Evolutionary conservation across 2,113 vertebrate genomes (phyloP).

Genomic region (Halcyon malimbica): DNA sequence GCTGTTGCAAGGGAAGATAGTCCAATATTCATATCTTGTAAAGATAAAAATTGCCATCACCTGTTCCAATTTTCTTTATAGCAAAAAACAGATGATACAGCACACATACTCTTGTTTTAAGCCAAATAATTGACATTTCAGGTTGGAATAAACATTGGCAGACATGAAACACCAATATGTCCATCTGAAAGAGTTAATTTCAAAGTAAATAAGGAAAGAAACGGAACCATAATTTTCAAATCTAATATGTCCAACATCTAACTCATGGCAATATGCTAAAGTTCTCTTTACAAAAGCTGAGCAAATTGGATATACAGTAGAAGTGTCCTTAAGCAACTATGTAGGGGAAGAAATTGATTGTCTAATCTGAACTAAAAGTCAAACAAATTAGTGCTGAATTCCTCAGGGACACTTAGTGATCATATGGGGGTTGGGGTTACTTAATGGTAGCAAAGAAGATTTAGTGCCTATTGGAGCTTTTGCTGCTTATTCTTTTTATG

Average conservation of each 20-base stretch:
- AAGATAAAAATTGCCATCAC: background rate
- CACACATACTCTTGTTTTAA: background rate
- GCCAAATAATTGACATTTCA: background rate
- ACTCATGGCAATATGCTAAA: background rate
- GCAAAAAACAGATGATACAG: background rate
- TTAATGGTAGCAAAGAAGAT: background rate
- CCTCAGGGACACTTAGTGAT: constrained; percentile 33
- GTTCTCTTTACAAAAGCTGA: constrained; percentile 23
- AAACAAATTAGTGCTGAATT: constrained; percentile 56
- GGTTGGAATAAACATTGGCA: background rate
- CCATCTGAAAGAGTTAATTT: background rate
- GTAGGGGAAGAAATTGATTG: constrained; percentile 52
- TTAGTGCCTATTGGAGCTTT: background rate
- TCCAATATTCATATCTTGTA: background rate
- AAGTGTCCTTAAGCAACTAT: constrained; percentile 38
- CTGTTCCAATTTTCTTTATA: background rate
- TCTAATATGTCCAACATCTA: background rate
- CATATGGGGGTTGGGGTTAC: background rate
- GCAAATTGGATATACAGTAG: constrained; percentile 38
- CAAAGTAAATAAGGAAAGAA: background rate
- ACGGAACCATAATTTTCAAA: background rate
- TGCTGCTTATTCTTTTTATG: background rate
- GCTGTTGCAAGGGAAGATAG: background rate
- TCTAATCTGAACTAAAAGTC: constrained; percentile 63
- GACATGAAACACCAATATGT: background rate